Percentiles rank a stretch among this genome's conserved stretches.
These are phyloP conservation scores for Atethmia centrago DNA, from an alignment of 2,888 invertebrate genomes.

Conservation along the genomic window DNA sequence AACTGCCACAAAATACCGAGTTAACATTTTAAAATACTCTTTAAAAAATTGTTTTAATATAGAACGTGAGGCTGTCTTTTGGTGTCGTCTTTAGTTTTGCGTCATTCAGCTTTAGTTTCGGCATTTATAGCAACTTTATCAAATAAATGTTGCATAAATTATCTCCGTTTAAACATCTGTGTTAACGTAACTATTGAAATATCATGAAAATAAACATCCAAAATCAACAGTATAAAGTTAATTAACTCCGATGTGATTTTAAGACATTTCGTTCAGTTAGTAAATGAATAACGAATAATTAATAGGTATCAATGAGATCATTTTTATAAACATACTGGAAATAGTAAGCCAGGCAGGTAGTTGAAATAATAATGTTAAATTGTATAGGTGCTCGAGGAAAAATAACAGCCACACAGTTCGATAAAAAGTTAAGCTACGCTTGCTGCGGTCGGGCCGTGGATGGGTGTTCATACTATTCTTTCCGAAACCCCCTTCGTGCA, in stretches of 20 bases:
- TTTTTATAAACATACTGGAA: background rate
- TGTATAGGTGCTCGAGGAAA: too few species aligned
- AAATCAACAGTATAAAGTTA: background rate
- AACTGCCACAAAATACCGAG: background rate
- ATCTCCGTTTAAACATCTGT: background rate
- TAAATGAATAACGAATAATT: background rate
- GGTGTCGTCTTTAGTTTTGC: background rate
- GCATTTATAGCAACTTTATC: background rate
- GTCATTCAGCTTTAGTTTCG: background rate
- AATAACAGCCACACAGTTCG: too few species aligned
- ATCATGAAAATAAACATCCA: background rate
- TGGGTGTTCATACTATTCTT: too few species aligned
- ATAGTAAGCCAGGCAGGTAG: too few species aligned
- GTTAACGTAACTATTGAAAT: background rate
- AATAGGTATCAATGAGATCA: background rate
- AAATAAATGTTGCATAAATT: background rate
- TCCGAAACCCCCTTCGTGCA: too few species aligned
- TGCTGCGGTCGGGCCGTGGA: too few species aligned
- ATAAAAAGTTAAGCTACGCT: too few species aligned
- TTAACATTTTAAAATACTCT: constrained; percentile 1
- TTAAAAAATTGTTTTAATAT: background rate
- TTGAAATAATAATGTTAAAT: too few species aligned
- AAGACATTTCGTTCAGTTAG: background rate
- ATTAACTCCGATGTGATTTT: background rate
- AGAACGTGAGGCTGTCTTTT: background rate